These are phyloP conservation scores for Hemithea aestivaria DNA, from an alignment of 2,888 invertebrate genomes.

Conservation along the genomic window DNA sequence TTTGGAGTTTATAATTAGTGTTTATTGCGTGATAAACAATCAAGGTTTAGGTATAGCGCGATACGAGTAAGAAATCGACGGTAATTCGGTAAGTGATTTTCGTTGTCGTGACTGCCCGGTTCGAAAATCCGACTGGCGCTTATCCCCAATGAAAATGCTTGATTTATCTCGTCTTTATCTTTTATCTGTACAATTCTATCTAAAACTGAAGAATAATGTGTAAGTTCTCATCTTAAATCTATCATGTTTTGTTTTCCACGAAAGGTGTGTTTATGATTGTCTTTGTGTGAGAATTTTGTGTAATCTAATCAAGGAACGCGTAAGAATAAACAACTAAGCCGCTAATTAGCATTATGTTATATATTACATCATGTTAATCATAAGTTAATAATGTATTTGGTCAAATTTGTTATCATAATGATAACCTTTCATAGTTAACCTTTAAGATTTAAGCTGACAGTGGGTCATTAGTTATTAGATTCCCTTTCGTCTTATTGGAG, in stretches of 20 bases:
- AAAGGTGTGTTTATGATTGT: constrained; percentile 51
- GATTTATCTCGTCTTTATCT: constrained; percentile 68
- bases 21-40: constrained; percentile 18
- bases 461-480: background rate
- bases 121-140: constrained; percentile 22
- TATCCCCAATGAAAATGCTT: constrained; percentile 32
- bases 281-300: constrained; percentile 21
- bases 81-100: constrained; percentile 35
- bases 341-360: constrained; percentile 4
- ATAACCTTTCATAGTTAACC: constrained; percentile 48
- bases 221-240: constrained; percentile 29
- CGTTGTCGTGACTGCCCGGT: constrained; percentile 20
- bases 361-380: constrained; percentile 32
- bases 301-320: background rate
- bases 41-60: constrained; percentile 4
- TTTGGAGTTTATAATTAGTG: constrained; percentile 32
- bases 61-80: constrained; percentile 16
- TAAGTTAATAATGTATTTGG: constrained; percentile 6
- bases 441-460: constrained; percentile 21
- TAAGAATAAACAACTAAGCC: background rate
- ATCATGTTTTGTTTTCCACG: constrained; percentile 64
- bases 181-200: constrained; percentile 57
- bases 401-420: constrained; percentile 27
- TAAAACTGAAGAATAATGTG: constrained; percentile 44
- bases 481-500: no score